Evolutionary conservation across 92 coral and sea anemone genomes (phyloP), one percentile per base, ranked within the genome.

Genomic region (Umimayanthus kanabou): DNA sequence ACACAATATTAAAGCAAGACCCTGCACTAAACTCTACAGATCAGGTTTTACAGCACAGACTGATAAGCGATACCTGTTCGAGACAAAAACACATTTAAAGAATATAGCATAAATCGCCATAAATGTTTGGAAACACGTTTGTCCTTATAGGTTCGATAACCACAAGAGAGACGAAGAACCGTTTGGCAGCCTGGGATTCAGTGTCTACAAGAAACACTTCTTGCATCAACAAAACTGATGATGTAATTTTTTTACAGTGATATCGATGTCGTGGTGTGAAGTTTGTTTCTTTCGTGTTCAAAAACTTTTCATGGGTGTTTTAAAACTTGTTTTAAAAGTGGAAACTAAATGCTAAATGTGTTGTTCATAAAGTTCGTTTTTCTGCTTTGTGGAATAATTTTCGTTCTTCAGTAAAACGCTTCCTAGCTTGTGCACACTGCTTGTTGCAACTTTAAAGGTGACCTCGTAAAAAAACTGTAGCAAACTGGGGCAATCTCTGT

Each of bases 131-230:
- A 75, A 75, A 40, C 45, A 9, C 30, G 18, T 61, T 39, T 55
- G 45, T 61, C 42, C n/a, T 37, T 57, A 29, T 64, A 80, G 85
- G 71, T 23, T 61, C 20, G 71, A 30, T 39, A 58, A n/a, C 25
- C 40, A 37, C 85, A 80, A 61, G 50, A 37, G 33, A 9, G 73
- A 13, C 4, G 85, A 78, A 29, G 39, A 37, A 22, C 79, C 50
- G 8, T 39, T 75, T 39, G 28, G 11, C 26, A 61, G 57, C 45
- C 26, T 58, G 55, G 84, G 84, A 20, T 80, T 58, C 73, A 37
- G 49, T 53, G 42, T 80, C 73, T 37, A 61, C 71, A 80, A 55
- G 85, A 80, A 61, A 61, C n/a, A 61, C 20, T 61, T 80, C 70
- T 42, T 26, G 26, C 73, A 58, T 39, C 85, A 57, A 61, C 45